phyloP scores from a whole-genome alignment of 2,113 vertebrate genomes.

The Pachypanchax playfairii region DNA sequence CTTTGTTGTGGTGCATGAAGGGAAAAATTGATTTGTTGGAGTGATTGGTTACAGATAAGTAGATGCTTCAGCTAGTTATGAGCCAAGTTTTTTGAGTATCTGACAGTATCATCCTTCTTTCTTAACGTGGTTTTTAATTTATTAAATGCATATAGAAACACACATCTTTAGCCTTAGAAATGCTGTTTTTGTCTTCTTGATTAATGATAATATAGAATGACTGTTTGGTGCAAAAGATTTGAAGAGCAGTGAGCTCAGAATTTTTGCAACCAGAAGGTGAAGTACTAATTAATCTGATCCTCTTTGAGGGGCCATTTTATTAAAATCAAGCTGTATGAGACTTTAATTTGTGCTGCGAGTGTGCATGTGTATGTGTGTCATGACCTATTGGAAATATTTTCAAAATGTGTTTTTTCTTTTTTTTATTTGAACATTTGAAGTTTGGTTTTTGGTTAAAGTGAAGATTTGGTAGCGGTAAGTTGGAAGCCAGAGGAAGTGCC shows the following conservation, averaged over 20 bases:
- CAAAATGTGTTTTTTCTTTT: slow-evolving; percentile 2
- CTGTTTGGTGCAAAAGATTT: no score
- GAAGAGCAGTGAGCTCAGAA: background rate
- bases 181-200: no score
- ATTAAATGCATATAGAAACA: no score
- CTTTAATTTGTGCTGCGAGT: background rate
- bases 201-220: no score
- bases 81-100: no score
- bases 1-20: background rate
- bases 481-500: slow-evolving; percentile 12
- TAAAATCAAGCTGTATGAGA: background rate
- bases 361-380: background rate
- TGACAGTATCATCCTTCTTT: no score
- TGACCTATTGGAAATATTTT: background rate
- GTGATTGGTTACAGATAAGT: background rate
- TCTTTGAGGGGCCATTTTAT: background rate
- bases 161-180: no score
- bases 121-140: no score
- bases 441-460: background rate
- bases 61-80: no score
- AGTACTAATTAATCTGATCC: background rate
- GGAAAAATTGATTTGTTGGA: background rate
- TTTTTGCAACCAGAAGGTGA: background rate
- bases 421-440: background rate
- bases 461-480: background rate